Conservation (phyloP, 2,797 vertebrate genomes). For the Crocidura indochinensis region DNA sequence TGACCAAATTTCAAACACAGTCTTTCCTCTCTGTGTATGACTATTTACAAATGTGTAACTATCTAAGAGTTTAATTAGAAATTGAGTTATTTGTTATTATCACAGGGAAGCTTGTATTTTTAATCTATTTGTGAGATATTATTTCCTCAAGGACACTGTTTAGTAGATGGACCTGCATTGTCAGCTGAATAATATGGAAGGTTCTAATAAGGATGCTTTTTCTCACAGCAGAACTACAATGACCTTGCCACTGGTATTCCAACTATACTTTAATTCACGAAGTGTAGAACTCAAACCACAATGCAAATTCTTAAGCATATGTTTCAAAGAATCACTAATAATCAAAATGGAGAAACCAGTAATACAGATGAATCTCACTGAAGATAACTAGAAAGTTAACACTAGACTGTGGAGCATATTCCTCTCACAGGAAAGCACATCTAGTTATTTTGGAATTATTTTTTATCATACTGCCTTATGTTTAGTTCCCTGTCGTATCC, state of each 20-base stretch:
- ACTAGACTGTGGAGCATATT: background rate
- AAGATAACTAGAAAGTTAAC: background rate
- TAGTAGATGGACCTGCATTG: slow-evolving; percentile 34
- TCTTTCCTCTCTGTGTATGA: slow-evolving; percentile 26
- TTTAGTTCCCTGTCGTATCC: background rate
- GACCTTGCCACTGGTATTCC: slow-evolving; percentile 60
- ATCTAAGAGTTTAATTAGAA: slow-evolving; percentile 58
- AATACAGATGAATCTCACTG: background rate
- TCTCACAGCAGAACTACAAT: background rate
- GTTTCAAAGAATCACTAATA: background rate
- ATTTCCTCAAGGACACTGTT: slow-evolving; percentile 66
- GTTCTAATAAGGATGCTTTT: background rate
- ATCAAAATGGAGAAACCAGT: background rate
- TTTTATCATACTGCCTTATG: background rate
- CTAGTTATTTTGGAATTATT: background rate
- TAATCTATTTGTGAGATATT: slow-evolving; percentile 20
- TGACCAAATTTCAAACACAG: slow-evolving; percentile 64
- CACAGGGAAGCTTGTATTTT: slow-evolving; percentile 44
- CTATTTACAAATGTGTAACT: slow-evolving; percentile 60
- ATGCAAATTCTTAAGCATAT: slow-evolving; percentile 22
- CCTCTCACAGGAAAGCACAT: background rate
- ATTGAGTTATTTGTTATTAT: slow-evolving; percentile 74
- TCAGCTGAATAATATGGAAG: slow-evolving; percentile 30
- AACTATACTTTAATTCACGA: slow-evolving; percentile 51
- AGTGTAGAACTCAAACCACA: slow-evolving; percentile 23